A percentile compares a stretch with the other conserved stretches of the same genome.
Conservation (phyloP, 1,140 invertebrate species). For the Melanaphis sacchari region DNA sequence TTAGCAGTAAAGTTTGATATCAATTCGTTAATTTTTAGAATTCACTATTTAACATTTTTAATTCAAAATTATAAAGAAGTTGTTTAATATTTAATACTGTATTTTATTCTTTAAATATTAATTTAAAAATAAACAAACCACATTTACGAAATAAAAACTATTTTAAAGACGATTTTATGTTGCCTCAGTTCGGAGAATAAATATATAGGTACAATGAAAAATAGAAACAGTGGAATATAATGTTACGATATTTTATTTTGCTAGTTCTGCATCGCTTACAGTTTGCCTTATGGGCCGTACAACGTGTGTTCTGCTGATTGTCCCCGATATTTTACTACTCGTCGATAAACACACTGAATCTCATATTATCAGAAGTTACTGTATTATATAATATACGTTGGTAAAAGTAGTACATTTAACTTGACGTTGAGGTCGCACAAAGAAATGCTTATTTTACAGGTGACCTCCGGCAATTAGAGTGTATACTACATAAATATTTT, state of each 20-base stretch:
- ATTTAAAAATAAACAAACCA: not conserved
- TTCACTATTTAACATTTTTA: no score
- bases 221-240: not conserved
- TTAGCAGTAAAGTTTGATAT: not conserved
- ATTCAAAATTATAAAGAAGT: no score
- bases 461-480: slow-evolving; percentile 39
- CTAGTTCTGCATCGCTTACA: not conserved
- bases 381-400: not conserved
- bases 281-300: not conserved
- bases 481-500: not conserved
- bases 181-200: not conserved
- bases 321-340: slow-evolving; percentile 6
- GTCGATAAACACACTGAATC: not conserved
- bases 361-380: not conserved
- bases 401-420: no score
- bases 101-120: not conserved
- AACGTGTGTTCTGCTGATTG: not conserved
- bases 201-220: not conserved
- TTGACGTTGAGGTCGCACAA: not conserved
- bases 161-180: not conserved
- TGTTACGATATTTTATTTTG: not conserved
- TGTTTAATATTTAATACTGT: not conserved
- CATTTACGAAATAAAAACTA: not conserved
- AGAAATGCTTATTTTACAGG: slow-evolving; percentile 18
- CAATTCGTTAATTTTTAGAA: no score